phyloP scores from a whole-genome alignment of 2,888 invertebrate species.

The Athrips mouffetella region DNA sequence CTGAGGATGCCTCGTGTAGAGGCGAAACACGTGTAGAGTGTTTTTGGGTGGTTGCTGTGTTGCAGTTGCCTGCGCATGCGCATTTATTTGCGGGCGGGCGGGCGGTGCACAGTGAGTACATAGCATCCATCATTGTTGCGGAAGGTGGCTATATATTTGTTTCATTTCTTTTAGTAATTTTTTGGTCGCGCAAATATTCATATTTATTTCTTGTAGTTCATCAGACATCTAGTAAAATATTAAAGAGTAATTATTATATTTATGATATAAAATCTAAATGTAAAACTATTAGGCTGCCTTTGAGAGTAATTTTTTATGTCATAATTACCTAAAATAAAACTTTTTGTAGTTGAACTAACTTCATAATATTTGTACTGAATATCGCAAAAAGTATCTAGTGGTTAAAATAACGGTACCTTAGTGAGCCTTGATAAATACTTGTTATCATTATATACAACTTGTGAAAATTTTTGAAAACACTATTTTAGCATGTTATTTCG shows the following conservation, averaged over 20 bases:
- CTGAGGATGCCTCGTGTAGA: no score
- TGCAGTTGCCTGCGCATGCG: no score
- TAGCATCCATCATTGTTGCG: no score
- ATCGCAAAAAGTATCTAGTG: not conserved
- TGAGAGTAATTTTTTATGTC: conserved; percentile 14
- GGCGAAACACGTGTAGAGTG: no score
- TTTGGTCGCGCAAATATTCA: conserved; percentile 14
- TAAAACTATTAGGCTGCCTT: conserved; percentile 14
- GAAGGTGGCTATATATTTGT: not conserved
- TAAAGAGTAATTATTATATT: conserved; percentile 13
- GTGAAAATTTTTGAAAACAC: no score
- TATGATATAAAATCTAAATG: not conserved
- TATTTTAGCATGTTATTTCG: no score
- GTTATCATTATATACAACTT: no score
- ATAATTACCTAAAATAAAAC: not conserved
- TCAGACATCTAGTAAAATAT: conserved; percentile 19
- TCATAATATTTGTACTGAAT: conserved; percentile 8
- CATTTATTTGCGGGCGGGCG: no score
- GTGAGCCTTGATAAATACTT: conserved; percentile 60
- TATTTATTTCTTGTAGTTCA: conserved; percentile 20
- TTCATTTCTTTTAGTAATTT: not conserved
- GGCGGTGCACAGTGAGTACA: no score
- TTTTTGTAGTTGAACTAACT: not conserved
- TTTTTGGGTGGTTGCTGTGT: no score
- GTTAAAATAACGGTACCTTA: conserved; percentile 59